Evolutionary conservation across 2,888 invertebrate species (phyloP), one percentile per base, ranked within the genome.

Genomic region (Panzeria rudis): DNA sequence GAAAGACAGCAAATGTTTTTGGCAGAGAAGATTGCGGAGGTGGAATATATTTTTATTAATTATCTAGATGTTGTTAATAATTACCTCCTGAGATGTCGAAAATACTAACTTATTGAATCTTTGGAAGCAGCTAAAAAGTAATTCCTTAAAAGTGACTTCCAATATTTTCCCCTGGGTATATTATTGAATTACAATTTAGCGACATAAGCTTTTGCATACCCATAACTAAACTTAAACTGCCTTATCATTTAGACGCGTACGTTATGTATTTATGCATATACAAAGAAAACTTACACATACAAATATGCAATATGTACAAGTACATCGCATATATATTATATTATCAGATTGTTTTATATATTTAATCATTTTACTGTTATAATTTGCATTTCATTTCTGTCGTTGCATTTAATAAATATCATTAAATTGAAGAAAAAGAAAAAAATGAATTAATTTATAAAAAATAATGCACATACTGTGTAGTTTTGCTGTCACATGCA

Each of bases 401-500:
- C 50, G 50, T 50, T 5, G 50, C 23, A 25, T 64, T 56, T n/a
- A n/a, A n/a, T n/a, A 7, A 54, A 54, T 35, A 54, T 38, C 54
- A 2, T 61, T 35, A 47, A 66, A 64, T 54, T 17, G 9, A 15
- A 59, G 54, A 20, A 32, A 41, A 9, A 25, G 4, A 47, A 54
- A 20, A 20, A 32, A 35, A 17, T 56, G 59, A 66, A 61, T 59
- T 13, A 32, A n/a, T n/a, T n/a, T n/a, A n/a, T n/a, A 38, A 76
- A 61, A 47, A 76, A 75, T 82, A 82, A 82, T 82, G 81, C 81
- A 82, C 64, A 59, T 80, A 59, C 66, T 78, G 83, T 87, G 83
- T 85, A 80, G 85, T 86, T 85, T 83, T 86, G 75, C 86, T 87
- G 88, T 87, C 88, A 88, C 87, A 87, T 87, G 86, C 88, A 87